These are phyloP conservation scores for Epizoanthus stellaris DNA, from an alignment of 92 coral and sea anemone species.

Conservation along the genomic window DNA sequence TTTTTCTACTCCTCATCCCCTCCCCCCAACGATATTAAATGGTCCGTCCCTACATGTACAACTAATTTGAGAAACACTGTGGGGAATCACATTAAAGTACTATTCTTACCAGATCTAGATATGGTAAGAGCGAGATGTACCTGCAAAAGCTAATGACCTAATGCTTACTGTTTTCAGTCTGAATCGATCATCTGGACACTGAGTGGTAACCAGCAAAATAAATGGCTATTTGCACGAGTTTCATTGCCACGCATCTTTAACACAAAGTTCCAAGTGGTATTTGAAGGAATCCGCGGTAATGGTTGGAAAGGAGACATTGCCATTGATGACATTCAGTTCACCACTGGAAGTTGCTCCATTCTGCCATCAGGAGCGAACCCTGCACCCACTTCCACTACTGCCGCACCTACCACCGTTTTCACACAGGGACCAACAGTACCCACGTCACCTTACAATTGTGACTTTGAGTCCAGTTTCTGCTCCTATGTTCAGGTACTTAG, in stretches of 20 bases:
- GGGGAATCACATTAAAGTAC: too few relatives aligned
- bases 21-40: too few relatives aligned
- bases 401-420: constrained; percentile 57
- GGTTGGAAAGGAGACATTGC: constrained; percentile 90
- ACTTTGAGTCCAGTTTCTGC: constrained; percentile 82
- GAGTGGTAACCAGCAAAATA: constrained; percentile 78
- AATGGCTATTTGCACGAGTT: constrained; percentile 85
- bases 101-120: too few relatives aligned
- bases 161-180: constrained; percentile 24
- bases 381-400: constrained; percentile 59
- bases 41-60: too few relatives aligned
- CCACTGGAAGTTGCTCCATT: constrained; percentile 64
- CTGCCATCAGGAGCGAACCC: constrained; percentile 77
- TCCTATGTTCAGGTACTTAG: constrained; percentile 70
- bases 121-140: too few relatives aligned
- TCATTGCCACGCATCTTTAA: constrained; percentile 59
- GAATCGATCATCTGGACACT: constrained; percentile 81
- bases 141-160: background rate
- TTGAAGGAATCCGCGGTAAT: constrained; percentile 91
- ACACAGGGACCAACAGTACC: constrained; percentile 79
- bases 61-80: too few relatives aligned
- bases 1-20: too few relatives aligned
- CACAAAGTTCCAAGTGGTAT: constrained; percentile 68
- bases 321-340: constrained; percentile 88
- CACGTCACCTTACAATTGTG: constrained; percentile 78